Base-by-base conservation (phyloP, 2,888 invertebrate genomes). In the Mesoligia furuncula region DNA sequence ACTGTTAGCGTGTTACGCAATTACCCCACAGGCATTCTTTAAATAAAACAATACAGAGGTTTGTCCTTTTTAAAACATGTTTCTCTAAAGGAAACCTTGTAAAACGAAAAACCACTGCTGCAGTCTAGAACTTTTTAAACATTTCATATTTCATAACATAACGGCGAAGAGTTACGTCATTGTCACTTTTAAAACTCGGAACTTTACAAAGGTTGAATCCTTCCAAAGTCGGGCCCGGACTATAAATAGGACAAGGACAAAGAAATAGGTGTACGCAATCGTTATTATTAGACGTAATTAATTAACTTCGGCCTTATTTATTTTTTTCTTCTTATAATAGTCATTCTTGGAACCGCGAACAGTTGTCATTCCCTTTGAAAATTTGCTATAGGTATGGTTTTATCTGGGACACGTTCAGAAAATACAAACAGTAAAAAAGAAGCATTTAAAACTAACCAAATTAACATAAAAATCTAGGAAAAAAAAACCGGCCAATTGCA, bases 241-340 rank as follows among this genome's bases (percentile, higher is more conserved):
- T 81, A 81, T 74, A 81, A 11, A 48, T 79, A 67, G 75, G 67
- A 36, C 17, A 51, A 31, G 45, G 45, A 81, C 66, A 81, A 81
- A 81, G 57, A 81, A 79, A 81, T 42, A 80, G 6, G 15, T 66
- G 45, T 75, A 67, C 75, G 81, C 67, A 81, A 62, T 81, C 45
- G 54, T 79, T 75, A 39, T 81, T 59, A 36, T 20, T 24, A 81
- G 24, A 48, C 20, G 27, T 62, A 39, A 75, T 67, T 67, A n/a
- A 45, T 61, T 54, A 74, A 81, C 42, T 31, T 65, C 15, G 31
- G 57, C 20, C 24, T 39, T 78, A 27, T 79, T 45, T 62, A 15
- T 77, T 67, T 31, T 11, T 48, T 77, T 27, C 3, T 45, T 65
- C 7, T 77, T 48, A 9, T 65, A 57, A 13, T 57, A 77, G 15